Percentiles rank a stretch among this genome's conserved stretches.
Conservation (phyloP, 2,888 invertebrate species). For the Polymixis flavicincta region DNA sequence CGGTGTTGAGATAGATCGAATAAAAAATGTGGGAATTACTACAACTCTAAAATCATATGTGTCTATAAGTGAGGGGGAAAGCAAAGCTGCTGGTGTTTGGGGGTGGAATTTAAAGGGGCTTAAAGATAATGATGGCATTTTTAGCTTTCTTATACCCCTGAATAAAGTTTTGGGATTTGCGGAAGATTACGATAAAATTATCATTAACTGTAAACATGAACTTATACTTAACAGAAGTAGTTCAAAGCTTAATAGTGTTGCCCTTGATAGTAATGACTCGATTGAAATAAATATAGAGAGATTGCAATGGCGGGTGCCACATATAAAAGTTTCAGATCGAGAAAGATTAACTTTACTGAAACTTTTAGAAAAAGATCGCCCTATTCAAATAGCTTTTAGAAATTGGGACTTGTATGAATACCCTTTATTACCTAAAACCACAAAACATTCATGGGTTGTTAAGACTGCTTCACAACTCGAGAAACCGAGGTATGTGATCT, state of each 20-base stretch:
- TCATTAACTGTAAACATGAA: neutral
- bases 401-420: too few relatives aligned
- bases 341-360: too few relatives aligned
- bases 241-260: neutral
- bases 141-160: neutral
- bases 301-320: too few relatives aligned
- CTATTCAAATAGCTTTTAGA: too few relatives aligned
- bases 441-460: too few relatives aligned
- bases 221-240: neutral
- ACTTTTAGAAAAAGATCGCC: too few relatives aligned
- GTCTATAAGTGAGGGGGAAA: constrained; percentile 5
- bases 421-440: too few relatives aligned
- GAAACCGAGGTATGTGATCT: too few relatives aligned
- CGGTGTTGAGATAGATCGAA: constrained; percentile 5
- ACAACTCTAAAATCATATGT: neutral
- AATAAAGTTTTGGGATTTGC: constrained; percentile 4
- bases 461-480: too few relatives aligned
- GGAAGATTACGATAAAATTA: constrained; percentile 6
- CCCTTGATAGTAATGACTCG: neutral
- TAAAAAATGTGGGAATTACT: constrained; percentile 10
- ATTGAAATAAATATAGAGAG: neutral
- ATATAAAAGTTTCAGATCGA: too few relatives aligned
- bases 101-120: constrained; percentile 1
- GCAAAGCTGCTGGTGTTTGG: neutral
- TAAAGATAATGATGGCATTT: neutral